Percentiles rank a stretch among this genome's conserved stretches.
phyloP scores from a whole-genome alignment of 2,113 vertebrate species.

The Nerophis lumbriciformis region DNA sequence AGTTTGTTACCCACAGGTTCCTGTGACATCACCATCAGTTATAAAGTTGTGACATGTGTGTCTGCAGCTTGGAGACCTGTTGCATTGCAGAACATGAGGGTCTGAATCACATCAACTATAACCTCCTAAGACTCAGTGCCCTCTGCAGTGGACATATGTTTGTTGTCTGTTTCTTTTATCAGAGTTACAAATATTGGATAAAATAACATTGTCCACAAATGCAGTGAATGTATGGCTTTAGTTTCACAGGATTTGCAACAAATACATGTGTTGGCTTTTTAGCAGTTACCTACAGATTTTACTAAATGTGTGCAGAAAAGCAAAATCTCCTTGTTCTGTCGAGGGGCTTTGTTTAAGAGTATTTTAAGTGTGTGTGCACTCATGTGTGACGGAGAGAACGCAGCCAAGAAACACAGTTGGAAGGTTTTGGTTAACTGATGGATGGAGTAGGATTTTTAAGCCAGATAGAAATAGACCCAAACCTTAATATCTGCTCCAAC shows the following conservation, averaged over 20 bases:
- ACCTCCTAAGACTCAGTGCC: too few relatives aligned
- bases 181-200: too few relatives aligned
- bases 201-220: too few relatives aligned
- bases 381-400: neutral
- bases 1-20: neutral
- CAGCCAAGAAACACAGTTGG: constrained; percentile 1
- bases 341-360: neutral
- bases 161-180: too few relatives aligned
- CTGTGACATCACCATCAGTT: neutral
- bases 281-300: neutral
- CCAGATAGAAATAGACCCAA: constrained; percentile 16
- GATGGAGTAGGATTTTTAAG: constrained; percentile 6
- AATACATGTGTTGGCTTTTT: neutral
- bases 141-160: too few relatives aligned
- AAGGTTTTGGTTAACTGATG: constrained; percentile 16
- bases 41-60: neutral
- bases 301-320: neutral
- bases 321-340: neutral
- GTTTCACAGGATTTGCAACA: too few relatives aligned
- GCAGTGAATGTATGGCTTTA: too few relatives aligned
- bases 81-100: neutral
- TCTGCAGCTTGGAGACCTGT: neutral
- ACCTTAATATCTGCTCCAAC: constrained; percentile 9
- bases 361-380: neutral
- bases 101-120: neutral